phyloP scores from a whole-genome alignment of 1,140 invertebrate genomes.

The Pseudomyrmex flavicornis region DNA sequence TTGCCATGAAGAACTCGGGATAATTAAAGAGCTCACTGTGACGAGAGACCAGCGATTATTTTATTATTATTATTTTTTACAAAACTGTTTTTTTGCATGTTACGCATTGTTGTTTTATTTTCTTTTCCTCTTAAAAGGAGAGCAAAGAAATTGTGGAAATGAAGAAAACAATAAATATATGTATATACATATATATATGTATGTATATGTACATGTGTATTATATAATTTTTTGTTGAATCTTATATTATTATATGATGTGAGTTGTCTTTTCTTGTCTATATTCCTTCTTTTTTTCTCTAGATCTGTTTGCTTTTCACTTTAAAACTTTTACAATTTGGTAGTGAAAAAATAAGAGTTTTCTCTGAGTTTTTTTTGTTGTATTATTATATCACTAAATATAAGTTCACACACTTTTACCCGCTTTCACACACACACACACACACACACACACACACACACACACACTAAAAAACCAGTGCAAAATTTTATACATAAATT shows the following conservation, averaged over 20 bases:
- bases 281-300: not conserved
- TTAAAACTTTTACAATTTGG: not conserved
- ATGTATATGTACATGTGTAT: slow-evolving; percentile 61
- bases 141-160: slow-evolving; percentile 73
- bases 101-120: slow-evolving; percentile 84
- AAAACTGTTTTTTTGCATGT: slow-evolving; percentile 82
- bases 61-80: slow-evolving; percentile 72
- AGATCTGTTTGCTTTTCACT: not conserved
- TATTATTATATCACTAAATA: slow-evolving; percentile 51
- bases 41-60: slow-evolving; percentile 66
- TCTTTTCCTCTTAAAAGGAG: slow-evolving; percentile 74
- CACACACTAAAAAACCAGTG: slow-evolving; percentile 72
- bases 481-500: slow-evolving; percentile 72
- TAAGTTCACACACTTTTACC: slow-evolving; percentile 10
- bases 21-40: slow-evolving; percentile 39
- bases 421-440: not conserved
- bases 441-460: no score
- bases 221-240: slow-evolving; percentile 69
- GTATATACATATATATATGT: slow-evolving; percentile 65
- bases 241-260: slow-evolving; percentile 22
- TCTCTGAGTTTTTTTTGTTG: not conserved
- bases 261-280: not conserved
- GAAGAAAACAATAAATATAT: slow-evolving; percentile 71
- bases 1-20: slow-evolving; percentile 17
- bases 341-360: not conserved